Evolutionary conservation across 92 coral and sea anemone genomes (phyloP).

Genomic region (Heliopora coerulea): DNA sequence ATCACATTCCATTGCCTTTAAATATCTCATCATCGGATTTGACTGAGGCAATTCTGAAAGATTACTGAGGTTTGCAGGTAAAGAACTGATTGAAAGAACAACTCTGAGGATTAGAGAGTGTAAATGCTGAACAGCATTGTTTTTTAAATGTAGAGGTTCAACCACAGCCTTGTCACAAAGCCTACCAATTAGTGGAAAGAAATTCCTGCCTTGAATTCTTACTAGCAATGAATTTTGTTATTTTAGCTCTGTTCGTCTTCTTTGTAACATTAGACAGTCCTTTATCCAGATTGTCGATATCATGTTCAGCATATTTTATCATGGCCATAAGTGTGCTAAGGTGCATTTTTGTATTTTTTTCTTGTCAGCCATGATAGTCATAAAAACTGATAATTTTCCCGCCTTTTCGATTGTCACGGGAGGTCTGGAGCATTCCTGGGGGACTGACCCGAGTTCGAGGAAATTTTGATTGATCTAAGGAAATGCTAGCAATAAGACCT

Average conservation of each 20-base stretch:
- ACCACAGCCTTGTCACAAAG: constrained; percentile 55
- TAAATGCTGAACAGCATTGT: constrained; percentile 37
- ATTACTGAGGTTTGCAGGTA: background rate
- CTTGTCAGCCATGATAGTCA: too few species aligned
- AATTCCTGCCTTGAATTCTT: constrained; percentile 63
- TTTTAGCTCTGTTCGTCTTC: constrained; percentile 9
- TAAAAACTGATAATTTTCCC: too few species aligned
- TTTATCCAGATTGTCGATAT: too few species aligned
- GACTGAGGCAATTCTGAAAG: constrained; percentile 21
- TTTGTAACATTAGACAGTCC: background rate
- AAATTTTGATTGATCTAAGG: too few species aligned
- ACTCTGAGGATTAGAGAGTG: constrained; percentile 29
- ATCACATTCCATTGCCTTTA: constrained; percentile 15
- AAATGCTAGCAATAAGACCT: too few species aligned
- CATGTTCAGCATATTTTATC: too few species aligned
- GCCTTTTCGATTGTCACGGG: too few species aligned
- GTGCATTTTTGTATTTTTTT: too few species aligned
- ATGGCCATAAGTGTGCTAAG: too few species aligned
- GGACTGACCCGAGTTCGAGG: too few species aligned
- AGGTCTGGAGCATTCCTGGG: too few species aligned
- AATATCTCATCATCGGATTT: constrained; percentile 32
- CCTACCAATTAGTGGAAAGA: constrained; percentile 41
- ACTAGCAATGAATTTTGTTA: constrained; percentile 38
- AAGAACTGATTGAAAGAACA: constrained; percentile 29
- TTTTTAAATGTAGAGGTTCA: constrained; percentile 45